phyloP scores from a whole-genome alignment of 2,888 invertebrate species.

The Branchinecta sandiegonensis region DNA sequence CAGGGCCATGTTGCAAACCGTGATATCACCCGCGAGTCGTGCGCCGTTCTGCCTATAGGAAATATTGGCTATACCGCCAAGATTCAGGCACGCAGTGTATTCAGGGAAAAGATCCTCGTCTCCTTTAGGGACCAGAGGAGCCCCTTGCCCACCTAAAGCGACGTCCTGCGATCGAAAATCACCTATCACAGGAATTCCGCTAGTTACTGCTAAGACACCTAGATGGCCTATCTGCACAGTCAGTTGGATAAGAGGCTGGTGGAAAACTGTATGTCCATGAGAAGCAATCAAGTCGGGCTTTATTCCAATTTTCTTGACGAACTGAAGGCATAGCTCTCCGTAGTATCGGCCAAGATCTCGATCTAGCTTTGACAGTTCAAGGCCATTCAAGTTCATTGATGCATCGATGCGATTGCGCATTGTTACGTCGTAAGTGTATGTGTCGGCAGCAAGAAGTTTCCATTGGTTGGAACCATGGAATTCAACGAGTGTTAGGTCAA shows the following conservation, averaged over 20 bases:
- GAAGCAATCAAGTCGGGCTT: not conserved
- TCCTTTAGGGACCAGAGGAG: constrained; percentile 2
- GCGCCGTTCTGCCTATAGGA: not conserved
- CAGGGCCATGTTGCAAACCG: not conserved
- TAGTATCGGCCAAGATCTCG: not conserved
- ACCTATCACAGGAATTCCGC: not conserved
- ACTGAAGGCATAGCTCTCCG: not conserved
- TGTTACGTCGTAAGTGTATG: constrained; percentile 1
- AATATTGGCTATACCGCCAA: not conserved
- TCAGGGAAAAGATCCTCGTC: not conserved
- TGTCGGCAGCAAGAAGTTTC: not conserved
- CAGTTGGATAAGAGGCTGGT: not conserved
- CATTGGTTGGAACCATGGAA: not conserved
- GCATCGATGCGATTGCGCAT: constrained; percentile 6
- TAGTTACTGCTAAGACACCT: not conserved
- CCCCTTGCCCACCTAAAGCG: constrained; percentile 15
- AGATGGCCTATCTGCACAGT: not conserved
- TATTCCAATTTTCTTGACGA: not conserved
- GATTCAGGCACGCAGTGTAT: not conserved
- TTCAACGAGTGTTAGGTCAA: not conserved
- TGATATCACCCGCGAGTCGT: not conserved
- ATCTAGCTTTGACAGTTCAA: not conserved
- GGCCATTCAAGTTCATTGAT: not conserved
- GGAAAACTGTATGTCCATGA: constrained; percentile 15
- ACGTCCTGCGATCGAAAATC: constrained; percentile 13